Evolutionary conservation across 2,113 vertebrate species (phyloP).

Genomic region (Lasiurus borealis): DNA sequence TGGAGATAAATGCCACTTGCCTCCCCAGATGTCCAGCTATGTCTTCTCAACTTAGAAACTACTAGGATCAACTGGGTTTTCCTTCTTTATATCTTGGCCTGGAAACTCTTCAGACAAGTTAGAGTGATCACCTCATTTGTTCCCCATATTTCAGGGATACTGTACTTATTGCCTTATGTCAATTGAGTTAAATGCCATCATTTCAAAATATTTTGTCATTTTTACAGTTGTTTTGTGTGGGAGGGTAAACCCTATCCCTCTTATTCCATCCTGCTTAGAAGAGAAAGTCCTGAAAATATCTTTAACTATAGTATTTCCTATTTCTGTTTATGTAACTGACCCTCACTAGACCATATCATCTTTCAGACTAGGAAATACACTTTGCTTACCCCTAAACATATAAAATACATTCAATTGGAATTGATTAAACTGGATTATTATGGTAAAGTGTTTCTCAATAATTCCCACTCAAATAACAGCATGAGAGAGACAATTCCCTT

Average conservation of each 20-base stretch:
- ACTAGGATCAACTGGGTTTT: background rate
- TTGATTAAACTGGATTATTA: background rate
- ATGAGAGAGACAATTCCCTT: background rate
- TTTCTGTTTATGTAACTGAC: background rate
- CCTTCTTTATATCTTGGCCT: background rate
- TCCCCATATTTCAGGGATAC: background rate
- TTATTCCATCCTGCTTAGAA: constrained; percentile 1
- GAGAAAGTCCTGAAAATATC: background rate
- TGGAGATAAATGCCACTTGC: background rate
- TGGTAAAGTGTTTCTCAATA: background rate
- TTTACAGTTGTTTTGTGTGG: background rate
- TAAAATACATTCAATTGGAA: background rate
- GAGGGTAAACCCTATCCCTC: background rate
- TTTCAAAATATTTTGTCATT: background rate
- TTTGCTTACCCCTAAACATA: background rate
- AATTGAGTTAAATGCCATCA: background rate
- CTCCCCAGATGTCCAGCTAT: background rate
- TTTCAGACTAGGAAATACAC: background rate
- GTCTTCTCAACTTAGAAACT: background rate
- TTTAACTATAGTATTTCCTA: background rate
- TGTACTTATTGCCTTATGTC: background rate
- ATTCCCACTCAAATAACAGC: background rate
- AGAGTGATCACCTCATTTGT: background rate
- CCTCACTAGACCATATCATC: constrained; percentile 9
- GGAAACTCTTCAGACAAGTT: background rate